Base-by-base conservation (phyloP, 2,113 vertebrate genomes). In the Hippocampus barbouri region DNA sequence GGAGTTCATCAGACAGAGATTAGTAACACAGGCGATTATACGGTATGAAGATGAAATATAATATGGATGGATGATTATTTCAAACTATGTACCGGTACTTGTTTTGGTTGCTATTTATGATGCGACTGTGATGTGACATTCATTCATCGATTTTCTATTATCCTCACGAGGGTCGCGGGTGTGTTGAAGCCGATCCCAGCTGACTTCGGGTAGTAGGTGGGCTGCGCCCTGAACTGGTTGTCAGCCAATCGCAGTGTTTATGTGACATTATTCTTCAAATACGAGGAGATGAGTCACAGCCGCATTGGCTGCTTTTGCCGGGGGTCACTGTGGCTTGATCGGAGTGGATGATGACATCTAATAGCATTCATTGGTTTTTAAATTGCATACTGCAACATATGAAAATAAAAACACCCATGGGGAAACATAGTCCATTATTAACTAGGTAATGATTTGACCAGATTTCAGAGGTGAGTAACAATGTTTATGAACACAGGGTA, bases 401-500 rank as follows among this genome's bases (percentile, higher is more conserved):
- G 18, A 0, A 62, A 65, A 23, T 11, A 59, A 16, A 49, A 25
- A 54, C 49, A 43, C 16, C 49, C 11, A 56, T 25, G 41, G 7
- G n/a, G 27, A 61, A 18, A 59, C 25, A 15, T 34, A 34, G 5
- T 51, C 16, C 15, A 51, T 49, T 16, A 6, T 7, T 51, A 6
- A 7, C 4, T 51, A 59, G 56, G 23, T 59, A 3, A 14, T 25
- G 23, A 23, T 25, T 59, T 5, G 4, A 27, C 23, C 21, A 38
- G 23, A 16, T 41, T 40, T 47, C 7, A 70, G 30, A 71, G 40
- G 54, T 72, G 68, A 78, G 23, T 71, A 49, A 64, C 25, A 54
- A 59, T 65, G 68, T 69, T 70, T 67, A 69, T 47, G 8, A 79
- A 68, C 47, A 59, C 5, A 16, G 63, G 15, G 7, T 66, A 71